phyloP scores from a whole-genome alignment of 2,888 invertebrate genomes.

The Lathronympha strigana region DNA sequence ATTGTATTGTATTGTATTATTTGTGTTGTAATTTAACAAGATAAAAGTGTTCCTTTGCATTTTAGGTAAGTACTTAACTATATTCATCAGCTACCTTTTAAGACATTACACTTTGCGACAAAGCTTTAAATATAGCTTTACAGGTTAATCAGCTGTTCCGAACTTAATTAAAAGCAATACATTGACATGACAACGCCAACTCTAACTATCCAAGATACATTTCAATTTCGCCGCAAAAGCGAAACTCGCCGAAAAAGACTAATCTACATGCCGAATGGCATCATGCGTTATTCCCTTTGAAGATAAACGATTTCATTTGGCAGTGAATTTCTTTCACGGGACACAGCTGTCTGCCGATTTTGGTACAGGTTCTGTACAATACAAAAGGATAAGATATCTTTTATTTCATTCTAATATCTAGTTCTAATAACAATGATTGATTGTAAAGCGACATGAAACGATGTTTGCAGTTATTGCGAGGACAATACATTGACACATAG shows the following conservation, averaged over 20 bases:
- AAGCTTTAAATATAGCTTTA: background rate
- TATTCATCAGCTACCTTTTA: background rate
- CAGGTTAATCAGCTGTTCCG: background rate
- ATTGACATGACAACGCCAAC: conserved; percentile 24
- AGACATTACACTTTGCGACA: no score
- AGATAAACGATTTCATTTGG: conserved; percentile 65
- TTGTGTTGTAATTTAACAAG: no score
- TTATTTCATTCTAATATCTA: no score
- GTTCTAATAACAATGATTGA: no score
- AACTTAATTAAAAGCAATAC: background rate
- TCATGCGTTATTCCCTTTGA: conserved; percentile 58
- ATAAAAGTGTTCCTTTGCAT: no score
- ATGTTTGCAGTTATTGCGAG: no score
- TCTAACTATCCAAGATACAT: conserved; percentile 42
- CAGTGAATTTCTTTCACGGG: conserved; percentile 28
- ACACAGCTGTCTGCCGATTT: conserved; percentile 6
- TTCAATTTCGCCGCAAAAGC: conserved; percentile 45
- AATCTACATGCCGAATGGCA: conserved; percentile 59
- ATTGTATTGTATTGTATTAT: no score
- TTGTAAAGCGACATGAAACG: no score
- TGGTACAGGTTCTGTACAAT: conserved; percentile 19
- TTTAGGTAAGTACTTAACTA: no score
- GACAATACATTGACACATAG: no score
- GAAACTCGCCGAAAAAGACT: conserved; percentile 47
- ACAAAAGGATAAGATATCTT: background rate